These are phyloP conservation scores for Pachycephala philippinensis DNA, from an alignment of 2,113 vertebrate species.

Conservation along the genomic window DNA sequence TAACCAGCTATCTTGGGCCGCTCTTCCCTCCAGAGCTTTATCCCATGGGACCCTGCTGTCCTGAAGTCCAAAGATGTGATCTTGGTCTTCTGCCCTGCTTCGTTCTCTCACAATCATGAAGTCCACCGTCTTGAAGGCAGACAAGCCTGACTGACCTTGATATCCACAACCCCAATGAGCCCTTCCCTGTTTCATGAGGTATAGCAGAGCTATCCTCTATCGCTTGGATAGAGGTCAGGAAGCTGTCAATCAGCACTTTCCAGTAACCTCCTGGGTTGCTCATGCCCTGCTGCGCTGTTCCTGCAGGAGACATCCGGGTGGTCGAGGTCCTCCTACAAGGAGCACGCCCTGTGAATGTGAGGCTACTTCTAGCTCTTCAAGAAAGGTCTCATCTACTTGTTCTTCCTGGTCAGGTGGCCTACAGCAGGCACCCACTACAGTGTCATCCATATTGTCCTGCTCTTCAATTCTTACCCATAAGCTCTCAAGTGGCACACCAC, in stretches of 20 bases:
- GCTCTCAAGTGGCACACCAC: neutral
- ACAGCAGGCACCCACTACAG: neutral
- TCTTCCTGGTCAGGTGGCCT: neutral
- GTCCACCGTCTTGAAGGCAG: neutral
- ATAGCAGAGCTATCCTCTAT: neutral
- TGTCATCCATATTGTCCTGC: neutral
- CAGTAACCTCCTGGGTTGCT: neutral
- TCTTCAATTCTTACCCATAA: neutral
- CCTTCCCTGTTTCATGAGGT: neutral
- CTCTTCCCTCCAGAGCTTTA: neutral
- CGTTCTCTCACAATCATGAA: neutral
- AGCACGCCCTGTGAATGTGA: accelerated
- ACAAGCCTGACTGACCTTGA: neutral
- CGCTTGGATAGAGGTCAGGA: neutral
- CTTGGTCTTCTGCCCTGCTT: neutral
- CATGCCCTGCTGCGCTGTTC: accelerated
- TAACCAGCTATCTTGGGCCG: neutral
- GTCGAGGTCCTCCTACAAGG: neutral
- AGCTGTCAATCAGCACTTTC: no score
- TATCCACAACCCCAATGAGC: neutral
- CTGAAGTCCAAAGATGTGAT: neutral
- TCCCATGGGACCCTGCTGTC: neutral
- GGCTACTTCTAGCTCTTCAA: neutral
- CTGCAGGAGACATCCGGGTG: neutral
- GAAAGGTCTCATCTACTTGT: neutral